These are phyloP conservation scores for Chiloscyllium punctatum DNA, from an alignment of 2,797 vertebrate species.

Conservation along the genomic window DNA sequence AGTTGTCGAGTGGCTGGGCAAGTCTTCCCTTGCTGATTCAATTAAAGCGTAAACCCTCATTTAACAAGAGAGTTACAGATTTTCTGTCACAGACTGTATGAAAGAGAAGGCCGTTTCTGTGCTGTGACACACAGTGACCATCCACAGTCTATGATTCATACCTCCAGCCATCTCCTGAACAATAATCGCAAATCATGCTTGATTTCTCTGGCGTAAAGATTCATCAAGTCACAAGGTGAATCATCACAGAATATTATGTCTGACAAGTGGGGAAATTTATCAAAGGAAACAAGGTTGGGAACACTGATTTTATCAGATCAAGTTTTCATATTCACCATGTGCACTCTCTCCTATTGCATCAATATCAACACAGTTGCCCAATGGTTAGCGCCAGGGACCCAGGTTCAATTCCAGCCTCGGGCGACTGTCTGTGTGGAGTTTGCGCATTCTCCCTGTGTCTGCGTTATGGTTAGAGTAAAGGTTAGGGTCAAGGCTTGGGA, in stretches of 20 bases:
- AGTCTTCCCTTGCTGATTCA: not conserved
- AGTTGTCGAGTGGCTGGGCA: too few relatives aligned
- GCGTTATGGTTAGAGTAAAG: too few relatives aligned
- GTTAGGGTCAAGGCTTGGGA: too few relatives aligned
- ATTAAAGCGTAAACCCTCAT: not conserved
- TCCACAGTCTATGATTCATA: not conserved
- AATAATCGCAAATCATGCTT: not conserved
- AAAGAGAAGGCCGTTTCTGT: not conserved
- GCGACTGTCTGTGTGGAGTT: too few relatives aligned
- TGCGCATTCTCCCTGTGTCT: too few relatives aligned
- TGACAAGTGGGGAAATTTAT: not conserved
- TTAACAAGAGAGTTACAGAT: not conserved
- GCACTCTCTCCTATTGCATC: not conserved
- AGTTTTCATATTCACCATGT: not conserved
- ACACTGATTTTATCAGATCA: not conserved
- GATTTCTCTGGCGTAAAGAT: not conserved
- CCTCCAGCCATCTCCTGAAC: not conserved
- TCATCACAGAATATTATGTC: not conserved
- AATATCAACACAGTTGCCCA: too few relatives aligned
- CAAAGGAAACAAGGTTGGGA: not conserved
- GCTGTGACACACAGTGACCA: not conserved
- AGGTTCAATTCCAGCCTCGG: too few relatives aligned
- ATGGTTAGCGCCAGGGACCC: too few relatives aligned
- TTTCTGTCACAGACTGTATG: not conserved
- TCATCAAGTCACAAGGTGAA: not conserved